These are phyloP conservation scores for Meteorus sp. DNA, from an alignment of 1,140 invertebrate genomes.

Conservation along the genomic window DNA sequence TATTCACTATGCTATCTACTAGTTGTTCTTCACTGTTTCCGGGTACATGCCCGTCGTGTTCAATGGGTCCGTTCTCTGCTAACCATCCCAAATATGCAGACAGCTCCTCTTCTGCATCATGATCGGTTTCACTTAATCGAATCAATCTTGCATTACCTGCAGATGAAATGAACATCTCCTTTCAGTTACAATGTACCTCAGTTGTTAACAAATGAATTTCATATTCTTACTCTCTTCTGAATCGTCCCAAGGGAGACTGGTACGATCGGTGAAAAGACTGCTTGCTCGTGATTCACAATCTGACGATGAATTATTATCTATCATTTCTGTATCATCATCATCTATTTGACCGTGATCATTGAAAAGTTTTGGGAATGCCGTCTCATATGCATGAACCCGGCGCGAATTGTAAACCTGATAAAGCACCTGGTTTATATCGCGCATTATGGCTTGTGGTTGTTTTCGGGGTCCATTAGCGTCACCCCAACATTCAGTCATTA, in stretches of 20 bases:
- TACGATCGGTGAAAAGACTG: conserved; percentile 42
- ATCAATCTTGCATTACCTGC: conserved; percentile 25
- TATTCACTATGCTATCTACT: conserved; percentile 10
- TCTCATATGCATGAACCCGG: conserved; percentile 63
- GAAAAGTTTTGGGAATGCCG: conserved; percentile 54
- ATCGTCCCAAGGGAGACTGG: conserved; percentile 47
- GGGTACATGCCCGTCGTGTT: neutral
- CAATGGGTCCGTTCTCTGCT: conserved; percentile 25
- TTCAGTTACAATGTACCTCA: neutral
- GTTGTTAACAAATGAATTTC: neutral
- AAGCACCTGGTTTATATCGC: conserved; percentile 80
- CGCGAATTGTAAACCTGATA: conserved; percentile 71
- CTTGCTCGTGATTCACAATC: conserved; percentile 43
- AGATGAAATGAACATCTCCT: neutral
- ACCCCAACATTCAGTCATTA: conserved; percentile 90
- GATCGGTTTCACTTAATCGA: conserved; percentile 26
- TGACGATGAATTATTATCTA: conserved; percentile 33
- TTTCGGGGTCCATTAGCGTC: conserved; percentile 70
- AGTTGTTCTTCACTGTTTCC: conserved; percentile 6
- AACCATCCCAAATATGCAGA: conserved; percentile 36
- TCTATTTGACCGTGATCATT: conserved; percentile 33
- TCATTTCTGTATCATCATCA: conserved; percentile 34
- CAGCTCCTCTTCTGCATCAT: conserved; percentile 36
- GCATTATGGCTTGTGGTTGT: conserved; percentile 78
- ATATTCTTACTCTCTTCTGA: conserved; percentile 40